Conservation (phyloP, 2,888 invertebrate species). For the Drosophila sordidula region DNA sequence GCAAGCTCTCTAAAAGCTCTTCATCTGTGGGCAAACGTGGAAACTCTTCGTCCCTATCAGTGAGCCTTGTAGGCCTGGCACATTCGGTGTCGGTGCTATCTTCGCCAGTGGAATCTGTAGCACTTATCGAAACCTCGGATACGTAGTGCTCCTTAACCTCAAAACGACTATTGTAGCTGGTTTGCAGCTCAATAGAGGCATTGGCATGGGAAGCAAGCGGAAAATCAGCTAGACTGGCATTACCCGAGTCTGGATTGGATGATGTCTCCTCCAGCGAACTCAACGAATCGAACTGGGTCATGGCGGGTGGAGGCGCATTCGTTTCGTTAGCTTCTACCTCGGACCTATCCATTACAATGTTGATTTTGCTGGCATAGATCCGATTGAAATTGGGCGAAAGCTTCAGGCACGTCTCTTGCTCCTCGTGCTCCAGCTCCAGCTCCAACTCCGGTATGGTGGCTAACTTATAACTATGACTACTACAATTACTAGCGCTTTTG, state of each 20-base stretch:
- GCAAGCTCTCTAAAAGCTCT: constrained; percentile 74
- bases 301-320: constrained; percentile 8
- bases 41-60: constrained; percentile 48
- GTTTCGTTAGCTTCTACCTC: constrained; percentile 12
- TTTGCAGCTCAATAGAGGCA: constrained; percentile 79
- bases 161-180: constrained; percentile 80
- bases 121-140: constrained; percentile 73
- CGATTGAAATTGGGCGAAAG: constrained; percentile 79
- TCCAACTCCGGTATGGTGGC: constrained; percentile 80
- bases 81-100: constrained; percentile 32
- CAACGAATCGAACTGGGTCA: constrained; percentile 79
- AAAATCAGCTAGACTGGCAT: constrained; percentile 83
- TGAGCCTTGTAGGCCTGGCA: not conserved
- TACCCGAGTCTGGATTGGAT: constrained; percentile 84
- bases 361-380: constrained; percentile 82
- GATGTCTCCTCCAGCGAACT: constrained; percentile 81
- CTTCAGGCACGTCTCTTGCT: constrained; percentile 47
- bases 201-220: constrained; percentile 72
- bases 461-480: constrained; percentile 81
- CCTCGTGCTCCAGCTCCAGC: constrained; percentile 36
- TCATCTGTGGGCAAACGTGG: constrained; percentile 77
- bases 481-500: constrained; percentile 67
- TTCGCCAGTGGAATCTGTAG: constrained; percentile 27
- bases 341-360: constrained; percentile 73
- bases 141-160: constrained; percentile 80